phyloP scores from a whole-genome alignment of 1,140 invertebrate genomes.

The Anthonomus grandis region DNA sequence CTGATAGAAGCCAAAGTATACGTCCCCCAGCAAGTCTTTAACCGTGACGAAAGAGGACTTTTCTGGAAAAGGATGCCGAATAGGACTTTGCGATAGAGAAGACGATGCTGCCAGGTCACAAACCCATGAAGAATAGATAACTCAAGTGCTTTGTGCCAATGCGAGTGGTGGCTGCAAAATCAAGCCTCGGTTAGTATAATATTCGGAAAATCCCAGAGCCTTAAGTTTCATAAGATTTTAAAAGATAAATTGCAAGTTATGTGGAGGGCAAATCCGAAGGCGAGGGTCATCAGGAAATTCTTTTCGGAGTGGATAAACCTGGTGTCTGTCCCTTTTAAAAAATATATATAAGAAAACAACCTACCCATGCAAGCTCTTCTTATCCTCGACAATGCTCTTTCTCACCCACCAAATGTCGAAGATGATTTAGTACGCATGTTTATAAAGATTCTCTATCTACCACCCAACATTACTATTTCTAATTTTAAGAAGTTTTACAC shows the following conservation, averaged over 20 bases:
- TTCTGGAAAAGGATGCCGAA: no score
- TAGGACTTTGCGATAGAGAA: constrained; percentile 35
- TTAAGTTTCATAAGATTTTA: not conserved
- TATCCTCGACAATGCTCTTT: constrained; percentile 53
- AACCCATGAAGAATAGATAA: constrained; percentile 29
- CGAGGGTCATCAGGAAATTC: no score
- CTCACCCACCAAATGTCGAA: no score
- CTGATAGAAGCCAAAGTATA: constrained; percentile 45
- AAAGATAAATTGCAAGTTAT: not conserved
- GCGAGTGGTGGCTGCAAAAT: not conserved
- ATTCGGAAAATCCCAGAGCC: not conserved
- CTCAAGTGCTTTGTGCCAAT: not conserved
- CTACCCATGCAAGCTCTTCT: constrained; percentile 41
- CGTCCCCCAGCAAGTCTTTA: constrained; percentile 47
- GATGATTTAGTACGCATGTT: no score
- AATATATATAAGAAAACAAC: constrained; percentile 40
- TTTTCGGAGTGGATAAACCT: not conserved
- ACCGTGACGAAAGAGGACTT: constrained; percentile 48
- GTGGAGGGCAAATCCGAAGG: no score
- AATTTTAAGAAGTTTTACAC: no score
- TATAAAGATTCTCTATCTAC: not conserved
- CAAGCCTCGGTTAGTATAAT: not conserved
- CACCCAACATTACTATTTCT: not conserved
- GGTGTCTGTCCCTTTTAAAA: no score
- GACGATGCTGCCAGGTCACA: constrained; percentile 22